phyloP scores from a whole-genome alignment of 2,113 vertebrate genomes.

The Gulo gulo region DNA sequence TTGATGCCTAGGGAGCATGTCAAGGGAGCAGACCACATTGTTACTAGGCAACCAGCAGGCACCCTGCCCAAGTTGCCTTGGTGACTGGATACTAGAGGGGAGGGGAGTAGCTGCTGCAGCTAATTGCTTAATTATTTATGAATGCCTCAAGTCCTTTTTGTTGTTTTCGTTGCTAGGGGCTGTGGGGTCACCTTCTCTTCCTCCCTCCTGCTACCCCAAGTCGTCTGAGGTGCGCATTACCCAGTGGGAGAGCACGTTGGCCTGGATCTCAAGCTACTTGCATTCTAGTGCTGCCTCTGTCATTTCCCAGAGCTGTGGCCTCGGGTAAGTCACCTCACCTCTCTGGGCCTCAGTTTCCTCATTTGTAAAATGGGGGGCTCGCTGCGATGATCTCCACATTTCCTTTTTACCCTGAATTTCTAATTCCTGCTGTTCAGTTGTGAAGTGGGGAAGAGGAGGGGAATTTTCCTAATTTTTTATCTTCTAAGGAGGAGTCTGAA shows the following conservation, averaged over 20 bases:
- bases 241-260: constrained; percentile 37
- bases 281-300: constrained; percentile 49
- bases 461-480: neutral
- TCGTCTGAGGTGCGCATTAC: neutral
- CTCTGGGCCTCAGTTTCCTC: constrained; percentile 59
- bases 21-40: constrained; percentile 67
- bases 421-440: neutral
- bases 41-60: constrained; percentile 77
- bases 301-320: constrained; percentile 65
- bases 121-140: constrained; percentile 80
- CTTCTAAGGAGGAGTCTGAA: neutral
- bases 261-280: constrained; percentile 55
- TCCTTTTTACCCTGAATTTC: neutral
- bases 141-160: constrained; percentile 73
- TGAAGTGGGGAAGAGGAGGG: neutral
- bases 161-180: constrained; percentile 73
- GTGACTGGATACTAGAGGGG: constrained; percentile 73
- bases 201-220: constrained; percentile 61
- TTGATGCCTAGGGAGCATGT: constrained; percentile 65
- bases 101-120: constrained; percentile 62
- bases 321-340: constrained; percentile 69
- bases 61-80: constrained; percentile 78
- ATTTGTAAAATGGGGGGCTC: neutral
- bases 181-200: constrained; percentile 69
- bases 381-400: neutral